Conservation (phyloP, 2,888 invertebrate species). For the Spodoptera exigua region DNA sequence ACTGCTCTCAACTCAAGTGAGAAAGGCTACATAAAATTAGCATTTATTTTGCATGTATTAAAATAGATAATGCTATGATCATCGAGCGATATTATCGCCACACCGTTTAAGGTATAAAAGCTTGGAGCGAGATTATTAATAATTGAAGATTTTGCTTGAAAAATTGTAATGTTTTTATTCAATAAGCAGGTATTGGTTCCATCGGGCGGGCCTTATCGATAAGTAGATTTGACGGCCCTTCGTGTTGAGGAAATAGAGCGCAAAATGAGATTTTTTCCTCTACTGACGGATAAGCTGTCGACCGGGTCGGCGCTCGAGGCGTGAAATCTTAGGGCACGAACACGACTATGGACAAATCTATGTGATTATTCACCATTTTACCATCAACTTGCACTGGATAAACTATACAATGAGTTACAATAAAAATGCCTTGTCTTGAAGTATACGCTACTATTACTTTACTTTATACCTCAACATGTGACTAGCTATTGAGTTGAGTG, state of each 20-base stretch:
- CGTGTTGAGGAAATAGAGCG: conserved; percentile 57
- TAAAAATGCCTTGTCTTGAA: too few species aligned
- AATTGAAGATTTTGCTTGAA: conserved; percentile 13
- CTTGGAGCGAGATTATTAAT: conserved; percentile 4
- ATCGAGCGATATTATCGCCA: conserved; percentile 18
- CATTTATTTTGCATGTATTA: conserved; percentile 23
- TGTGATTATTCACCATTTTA: conserved; percentile 12
- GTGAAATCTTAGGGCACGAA: conserved; percentile 57
- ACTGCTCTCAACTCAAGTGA: conserved; percentile 22
- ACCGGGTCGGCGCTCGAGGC: conserved; percentile 46
- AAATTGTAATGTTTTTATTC: conserved; percentile 16
- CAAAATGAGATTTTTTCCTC: conserved; percentile 49
- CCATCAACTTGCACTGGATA: too few species aligned
- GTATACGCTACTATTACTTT: too few species aligned
- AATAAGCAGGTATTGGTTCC: conserved; percentile 8
- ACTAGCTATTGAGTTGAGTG: too few species aligned
- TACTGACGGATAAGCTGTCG: conserved; percentile 29
- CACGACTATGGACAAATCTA: conserved; percentile 36
- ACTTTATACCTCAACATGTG: too few species aligned
- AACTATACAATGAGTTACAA: too few species aligned
- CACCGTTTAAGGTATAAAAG: conserved; percentile 15
- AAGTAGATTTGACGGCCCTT: conserved; percentile 52
- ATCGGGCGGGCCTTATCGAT: conserved; percentile 38
- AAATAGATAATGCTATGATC: conserved; percentile 9
- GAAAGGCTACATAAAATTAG: conserved; percentile 25